Evolutionary conservation across 92 coral and sea anemone species (phyloP).

Genomic region (Porites rus): DNA sequence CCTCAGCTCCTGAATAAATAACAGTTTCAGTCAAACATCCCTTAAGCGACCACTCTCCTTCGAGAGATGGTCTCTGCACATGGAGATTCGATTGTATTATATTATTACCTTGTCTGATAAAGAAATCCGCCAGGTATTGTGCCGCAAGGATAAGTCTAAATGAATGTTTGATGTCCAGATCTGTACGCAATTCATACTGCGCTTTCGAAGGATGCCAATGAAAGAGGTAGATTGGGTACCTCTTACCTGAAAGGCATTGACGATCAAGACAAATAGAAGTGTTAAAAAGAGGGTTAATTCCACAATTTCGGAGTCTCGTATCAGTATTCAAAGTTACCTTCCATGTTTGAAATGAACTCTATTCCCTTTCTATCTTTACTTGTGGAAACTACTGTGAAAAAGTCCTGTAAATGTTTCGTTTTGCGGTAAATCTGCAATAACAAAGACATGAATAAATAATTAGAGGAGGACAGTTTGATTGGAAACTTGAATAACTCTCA

Average conservation of each 20-base stretch:
- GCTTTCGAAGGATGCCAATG: constrained; percentile 69
- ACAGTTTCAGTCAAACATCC: too few relatives aligned
- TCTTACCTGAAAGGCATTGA: constrained; percentile 2
- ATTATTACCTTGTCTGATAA: constrained; percentile 62
- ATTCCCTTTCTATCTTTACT: constrained; percentile 54
- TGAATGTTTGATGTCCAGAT: constrained; percentile 37
- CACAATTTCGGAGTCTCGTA: too few relatives aligned
- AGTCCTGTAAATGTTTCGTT: background rate
- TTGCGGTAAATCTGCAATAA: constrained; percentile 34
- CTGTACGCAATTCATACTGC: constrained; percentile 61
- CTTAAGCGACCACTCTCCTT: too few relatives aligned
- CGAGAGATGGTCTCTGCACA: background rate
- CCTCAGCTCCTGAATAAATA: too few relatives aligned
- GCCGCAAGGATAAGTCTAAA: constrained; percentile 34
- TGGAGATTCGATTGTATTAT: background rate
- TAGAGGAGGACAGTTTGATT: background rate
- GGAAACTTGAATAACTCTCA: background rate
- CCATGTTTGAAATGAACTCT: constrained; percentile 56
- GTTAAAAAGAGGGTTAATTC: too few relatives aligned
- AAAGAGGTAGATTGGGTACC: constrained; percentile 57
- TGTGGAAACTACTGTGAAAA: constrained; percentile 43
- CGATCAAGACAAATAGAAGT: too few relatives aligned
- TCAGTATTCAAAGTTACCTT: constrained; percentile 22
- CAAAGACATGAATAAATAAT: background rate
- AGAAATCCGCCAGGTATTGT: constrained; percentile 61